Evolutionary conservation across 1,140 invertebrate genomes (phyloP).

Genomic region (Drosophila lacteicornis): DNA sequence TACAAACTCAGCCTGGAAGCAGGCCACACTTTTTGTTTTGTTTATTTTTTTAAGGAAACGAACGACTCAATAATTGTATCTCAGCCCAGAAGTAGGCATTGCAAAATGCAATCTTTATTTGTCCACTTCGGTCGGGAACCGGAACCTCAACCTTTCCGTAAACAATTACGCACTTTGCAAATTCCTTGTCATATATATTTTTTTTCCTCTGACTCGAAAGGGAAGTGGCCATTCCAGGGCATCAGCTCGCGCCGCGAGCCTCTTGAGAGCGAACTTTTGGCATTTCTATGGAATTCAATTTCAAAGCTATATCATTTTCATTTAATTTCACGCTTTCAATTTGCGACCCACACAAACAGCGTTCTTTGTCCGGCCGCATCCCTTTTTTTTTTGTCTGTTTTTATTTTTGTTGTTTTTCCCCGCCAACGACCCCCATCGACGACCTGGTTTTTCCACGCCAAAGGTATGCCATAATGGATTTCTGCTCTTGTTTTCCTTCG

Average conservation of each 20-base stretch:
- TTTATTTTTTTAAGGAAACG: neutral
- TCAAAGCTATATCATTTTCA: slow-evolving; percentile 82
- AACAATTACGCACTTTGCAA: slow-evolving; percentile 18
- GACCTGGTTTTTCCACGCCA: slow-evolving; percentile 26
- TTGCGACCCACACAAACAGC: slow-evolving; percentile 56
- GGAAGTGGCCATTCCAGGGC: slow-evolving; percentile 3
- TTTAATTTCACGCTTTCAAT: slow-evolving; percentile 81
- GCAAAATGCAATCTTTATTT: slow-evolving; percentile 4
- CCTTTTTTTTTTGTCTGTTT: neutral
- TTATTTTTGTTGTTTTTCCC: neutral
- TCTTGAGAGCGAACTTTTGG: slow-evolving; percentile 55
- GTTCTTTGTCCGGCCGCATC: slow-evolving; percentile 40
- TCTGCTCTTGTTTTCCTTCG: slow-evolving; percentile 41
- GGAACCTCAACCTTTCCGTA: slow-evolving; percentile 5
- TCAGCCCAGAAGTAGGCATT: slow-evolving; percentile 24
- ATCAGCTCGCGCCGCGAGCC: slow-evolving; percentile 10
- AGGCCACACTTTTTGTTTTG: neutral
- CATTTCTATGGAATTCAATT: slow-evolving; percentile 81
- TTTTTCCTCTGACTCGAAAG: neutral
- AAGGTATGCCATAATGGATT: slow-evolving; percentile 69
- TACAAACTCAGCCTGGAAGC: neutral
- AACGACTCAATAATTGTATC: neutral
- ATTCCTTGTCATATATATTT: neutral
- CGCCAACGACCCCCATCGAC: neutral
- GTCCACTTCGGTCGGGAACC: neutral